A percentile compares a stretch with the other conserved stretches of the same genome.
Conservation (phyloP, 2,113 vertebrate species). For the Syrmaticus mikado region DNA sequence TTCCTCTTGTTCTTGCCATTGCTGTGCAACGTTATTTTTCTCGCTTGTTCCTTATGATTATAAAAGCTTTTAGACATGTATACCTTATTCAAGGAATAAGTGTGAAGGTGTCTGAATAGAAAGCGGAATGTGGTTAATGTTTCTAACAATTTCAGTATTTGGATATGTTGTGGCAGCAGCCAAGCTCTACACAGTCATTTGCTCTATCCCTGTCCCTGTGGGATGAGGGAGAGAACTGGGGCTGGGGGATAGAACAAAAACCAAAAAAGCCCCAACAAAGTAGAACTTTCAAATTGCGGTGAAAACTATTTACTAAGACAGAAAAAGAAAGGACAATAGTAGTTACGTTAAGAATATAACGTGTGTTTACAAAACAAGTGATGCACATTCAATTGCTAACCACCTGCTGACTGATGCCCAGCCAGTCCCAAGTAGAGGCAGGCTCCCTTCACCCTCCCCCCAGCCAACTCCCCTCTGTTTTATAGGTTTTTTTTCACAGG, state of each 20-base stretch:
- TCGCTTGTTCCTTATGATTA: neutral
- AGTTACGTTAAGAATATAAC: neutral
- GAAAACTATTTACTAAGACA: neutral
- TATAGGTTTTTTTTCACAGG: no score
- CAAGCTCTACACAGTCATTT: neutral
- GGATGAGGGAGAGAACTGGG: neutral
- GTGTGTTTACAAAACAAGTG: neutral
- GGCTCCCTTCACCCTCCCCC: no score
- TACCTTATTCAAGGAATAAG: neutral
- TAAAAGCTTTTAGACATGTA: rapidly evolving
- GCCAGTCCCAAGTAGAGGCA: no score
- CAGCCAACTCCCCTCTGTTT: no score
- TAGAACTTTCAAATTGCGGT: neutral
- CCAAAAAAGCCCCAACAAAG: neutral
- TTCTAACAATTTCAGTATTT: rapidly evolving
- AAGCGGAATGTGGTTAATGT: neutral
- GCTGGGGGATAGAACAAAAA: no score
- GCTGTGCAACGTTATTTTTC: neutral
- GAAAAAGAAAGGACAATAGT: no score
- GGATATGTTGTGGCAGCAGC: neutral
- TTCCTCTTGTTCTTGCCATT: neutral
- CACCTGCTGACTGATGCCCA: no score
- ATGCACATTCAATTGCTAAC: no score
- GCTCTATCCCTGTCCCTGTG: neutral
- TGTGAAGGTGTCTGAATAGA: neutral